phyloP scores from a whole-genome alignment of 1,140 invertebrate genomes.

The Cydia fagiglandana region DNA sequence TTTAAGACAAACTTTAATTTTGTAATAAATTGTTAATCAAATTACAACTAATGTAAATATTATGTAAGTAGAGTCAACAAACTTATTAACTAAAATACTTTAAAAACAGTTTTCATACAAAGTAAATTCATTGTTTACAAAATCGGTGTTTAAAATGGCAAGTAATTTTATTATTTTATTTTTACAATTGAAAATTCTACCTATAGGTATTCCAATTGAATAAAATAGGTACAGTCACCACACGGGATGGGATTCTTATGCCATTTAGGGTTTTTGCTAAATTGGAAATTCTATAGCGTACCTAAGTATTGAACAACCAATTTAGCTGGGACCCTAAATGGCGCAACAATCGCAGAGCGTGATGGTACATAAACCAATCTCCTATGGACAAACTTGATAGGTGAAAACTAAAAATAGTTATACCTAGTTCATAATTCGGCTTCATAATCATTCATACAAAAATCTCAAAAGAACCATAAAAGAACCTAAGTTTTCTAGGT shows the following conservation, averaged over 20 bases:
- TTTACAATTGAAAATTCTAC: background rate
- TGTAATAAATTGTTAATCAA: constrained; percentile 37
- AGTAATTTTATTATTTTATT: constrained; percentile 32
- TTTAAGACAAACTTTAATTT: constrained; percentile 44
- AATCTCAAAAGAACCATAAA: background rate
- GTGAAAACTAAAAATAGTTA: background rate
- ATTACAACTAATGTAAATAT: constrained; percentile 34
- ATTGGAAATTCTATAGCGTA: too few species aligned
- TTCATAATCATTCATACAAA: background rate
- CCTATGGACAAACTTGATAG: background rate
- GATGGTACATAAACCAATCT: background rate
- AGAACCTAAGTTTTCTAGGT: background rate
- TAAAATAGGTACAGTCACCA: background rate
- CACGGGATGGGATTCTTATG: too few species aligned
- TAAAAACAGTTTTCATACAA: constrained; percentile 39
- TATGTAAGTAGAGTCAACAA: constrained; percentile 49
- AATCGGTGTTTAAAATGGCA: constrained; percentile 38
- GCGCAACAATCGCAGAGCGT: too few species aligned
- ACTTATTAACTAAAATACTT: constrained; percentile 54
- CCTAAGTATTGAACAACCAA: too few species aligned
- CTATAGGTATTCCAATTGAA: background rate
- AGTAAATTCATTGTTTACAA: constrained; percentile 43
- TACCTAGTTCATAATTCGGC: background rate
- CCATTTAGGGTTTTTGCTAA: too few species aligned
- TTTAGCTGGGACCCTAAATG: too few species aligned